Conservation (phyloP, 2,888 invertebrate species). For the Polietes domitor region DNA sequence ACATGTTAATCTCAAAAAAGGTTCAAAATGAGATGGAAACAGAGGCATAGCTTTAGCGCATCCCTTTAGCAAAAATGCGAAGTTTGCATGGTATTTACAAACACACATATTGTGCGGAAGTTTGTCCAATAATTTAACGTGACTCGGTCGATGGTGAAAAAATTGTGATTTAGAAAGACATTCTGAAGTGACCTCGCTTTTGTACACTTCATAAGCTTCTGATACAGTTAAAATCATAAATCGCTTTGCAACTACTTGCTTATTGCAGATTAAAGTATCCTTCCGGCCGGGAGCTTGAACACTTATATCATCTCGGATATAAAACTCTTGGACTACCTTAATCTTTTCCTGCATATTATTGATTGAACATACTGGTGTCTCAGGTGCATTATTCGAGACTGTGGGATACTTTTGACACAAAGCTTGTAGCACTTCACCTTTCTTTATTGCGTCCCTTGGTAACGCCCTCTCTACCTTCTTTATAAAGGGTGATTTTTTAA, state of each 20-base stretch:
- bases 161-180: constrained; percentile 35
- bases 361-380: constrained; percentile 43
- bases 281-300: no score
- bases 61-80: constrained; percentile 52
- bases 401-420: constrained; percentile 43
- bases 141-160: constrained; percentile 35
- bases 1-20: constrained; percentile 50
- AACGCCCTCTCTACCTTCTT: constrained; percentile 49
- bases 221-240: constrained; percentile 49
- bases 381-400: constrained; percentile 37
- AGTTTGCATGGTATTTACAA: constrained; percentile 54
- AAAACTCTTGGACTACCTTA: no score
- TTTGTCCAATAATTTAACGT: constrained; percentile 44
- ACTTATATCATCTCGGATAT: no score
- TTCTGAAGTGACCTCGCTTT: constrained; percentile 38
- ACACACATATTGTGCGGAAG: constrained; percentile 53
- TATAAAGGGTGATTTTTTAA: no score
- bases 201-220: constrained; percentile 53
- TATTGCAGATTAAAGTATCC: constrained; percentile 47
- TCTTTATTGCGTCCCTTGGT: constrained; percentile 44
- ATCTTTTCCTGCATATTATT: constrained; percentile 42
- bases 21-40: constrained; percentile 55
- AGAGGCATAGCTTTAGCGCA: constrained; percentile 47
- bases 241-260: constrained; percentile 51
- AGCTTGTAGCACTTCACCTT: constrained; percentile 44